Conservation (phyloP, 2,888 invertebrate species). For the Rhingia campestris region DNA sequence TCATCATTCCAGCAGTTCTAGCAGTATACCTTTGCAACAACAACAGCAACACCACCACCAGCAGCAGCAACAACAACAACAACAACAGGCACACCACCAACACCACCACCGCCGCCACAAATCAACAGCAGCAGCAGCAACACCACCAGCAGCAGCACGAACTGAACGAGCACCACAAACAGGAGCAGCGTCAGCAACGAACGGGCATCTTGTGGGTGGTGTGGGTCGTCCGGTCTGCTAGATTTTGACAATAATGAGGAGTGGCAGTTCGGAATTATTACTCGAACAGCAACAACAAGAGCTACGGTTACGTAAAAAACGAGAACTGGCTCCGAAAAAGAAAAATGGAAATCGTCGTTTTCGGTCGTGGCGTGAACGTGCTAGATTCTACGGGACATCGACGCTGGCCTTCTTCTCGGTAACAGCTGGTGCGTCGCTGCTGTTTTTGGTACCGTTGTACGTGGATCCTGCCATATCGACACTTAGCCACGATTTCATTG, state of each 20-base stretch:
- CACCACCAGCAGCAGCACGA: slow-evolving; percentile 38
- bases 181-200: slow-evolving; percentile 33
- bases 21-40: slow-evolving; percentile 67
- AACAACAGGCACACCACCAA: not conserved
- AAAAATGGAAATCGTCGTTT: slow-evolving; percentile 84
- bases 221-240: slow-evolving; percentile 75
- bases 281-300: slow-evolving; percentile 90
- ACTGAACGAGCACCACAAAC: not conserved
- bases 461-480: slow-evolving; percentile 95
- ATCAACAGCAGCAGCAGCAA: slow-evolving; percentile 57
- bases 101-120: slow-evolving; percentile 37
- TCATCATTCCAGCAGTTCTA: slow-evolving; percentile 66
- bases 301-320: slow-evolving; percentile 86
- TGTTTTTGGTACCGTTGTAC: slow-evolving; percentile 89
- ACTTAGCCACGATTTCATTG: slow-evolving; percentile 92
- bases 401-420: slow-evolving; percentile 88
- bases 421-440: slow-evolving; percentile 88
- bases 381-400: slow-evolving; percentile 88
- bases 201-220: slow-evolving; percentile 71
- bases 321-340: slow-evolving; percentile 85
- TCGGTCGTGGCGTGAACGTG: slow-evolving; percentile 86
- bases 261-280: slow-evolving; percentile 90
- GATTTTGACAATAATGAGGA: slow-evolving; percentile 85
- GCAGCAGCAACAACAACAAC: slow-evolving; percentile 3
- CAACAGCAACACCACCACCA: slow-evolving; percentile 3